Conservation (phyloP, 2,888 invertebrate genomes). For the Drosophila siamana region DNA sequence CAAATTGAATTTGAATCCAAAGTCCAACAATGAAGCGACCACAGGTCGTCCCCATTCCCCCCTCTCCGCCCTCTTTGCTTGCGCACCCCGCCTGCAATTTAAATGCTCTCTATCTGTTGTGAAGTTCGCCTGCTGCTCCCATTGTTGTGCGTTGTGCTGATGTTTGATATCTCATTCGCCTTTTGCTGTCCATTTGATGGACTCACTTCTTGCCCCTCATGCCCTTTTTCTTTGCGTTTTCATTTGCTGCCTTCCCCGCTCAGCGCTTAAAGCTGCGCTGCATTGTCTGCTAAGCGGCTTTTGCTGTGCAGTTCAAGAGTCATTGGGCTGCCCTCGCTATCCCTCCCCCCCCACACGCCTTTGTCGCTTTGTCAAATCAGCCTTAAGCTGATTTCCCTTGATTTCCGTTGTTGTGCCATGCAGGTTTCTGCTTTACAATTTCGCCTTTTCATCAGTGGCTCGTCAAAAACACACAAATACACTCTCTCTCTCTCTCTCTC, state of each 20-base stretch:
- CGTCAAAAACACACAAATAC: neutral
- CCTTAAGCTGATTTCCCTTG: constrained; percentile 73
- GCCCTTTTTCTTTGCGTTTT: neutral
- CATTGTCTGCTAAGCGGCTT: constrained; percentile 68
- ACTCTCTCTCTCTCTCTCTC: neutral
- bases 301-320: constrained; percentile 63
- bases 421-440: constrained; percentile 44
- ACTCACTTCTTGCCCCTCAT: constrained; percentile 20
- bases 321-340: constrained; percentile 13
- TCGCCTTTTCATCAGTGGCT: constrained; percentile 43
- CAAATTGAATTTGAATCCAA: constrained; percentile 69
- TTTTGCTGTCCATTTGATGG: constrained; percentile 36
- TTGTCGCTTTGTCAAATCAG: neutral
- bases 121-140: neutral
- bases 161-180: constrained; percentile 25
- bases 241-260: neutral
- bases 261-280: constrained; percentile 8
- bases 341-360: no score
- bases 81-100: no score
- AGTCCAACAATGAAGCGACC: constrained; percentile 44
- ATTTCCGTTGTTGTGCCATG: constrained; percentile 53
- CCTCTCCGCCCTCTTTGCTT: no score
- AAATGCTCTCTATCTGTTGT: no score
- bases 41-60: constrained; percentile 3
- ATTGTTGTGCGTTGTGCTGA: constrained; percentile 29